These are phyloP conservation scores for Panagrolaimus sp. DNA, from an alignment of 1,140 invertebrate species.

Conservation along the genomic window DNA sequence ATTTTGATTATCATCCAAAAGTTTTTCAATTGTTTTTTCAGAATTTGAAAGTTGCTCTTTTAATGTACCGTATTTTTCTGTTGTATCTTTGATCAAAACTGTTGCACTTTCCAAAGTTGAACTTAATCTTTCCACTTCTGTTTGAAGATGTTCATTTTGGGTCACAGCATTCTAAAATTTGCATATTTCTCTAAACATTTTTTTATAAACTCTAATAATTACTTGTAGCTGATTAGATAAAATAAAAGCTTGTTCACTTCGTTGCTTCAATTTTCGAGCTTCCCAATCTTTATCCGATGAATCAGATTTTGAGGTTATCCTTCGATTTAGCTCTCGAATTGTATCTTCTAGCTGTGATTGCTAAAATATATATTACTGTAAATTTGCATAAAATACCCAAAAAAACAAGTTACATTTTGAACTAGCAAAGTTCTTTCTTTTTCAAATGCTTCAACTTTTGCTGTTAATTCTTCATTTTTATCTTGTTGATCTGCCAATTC, in stretches of 20 bases:
- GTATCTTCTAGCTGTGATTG: slow-evolving; percentile 54
- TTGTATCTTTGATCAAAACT: slow-evolving; percentile 46
- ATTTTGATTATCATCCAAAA: slow-evolving; percentile 34
- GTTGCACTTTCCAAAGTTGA: slow-evolving; percentile 52
- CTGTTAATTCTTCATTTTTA: slow-evolving; percentile 35
- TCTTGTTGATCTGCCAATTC: slow-evolving; percentile 54
- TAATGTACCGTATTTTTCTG: slow-evolving; percentile 37
- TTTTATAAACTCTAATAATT: slow-evolving; percentile 26
- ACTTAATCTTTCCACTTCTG: slow-evolving; percentile 45
- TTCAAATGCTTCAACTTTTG: slow-evolving; percentile 27
- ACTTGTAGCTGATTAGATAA: slow-evolving; percentile 49
- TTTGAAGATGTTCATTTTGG: slow-evolving; percentile 53
- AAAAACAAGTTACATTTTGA: slow-evolving; percentile 11
- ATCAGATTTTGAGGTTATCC: slow-evolving; percentile 45
- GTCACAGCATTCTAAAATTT: no score
- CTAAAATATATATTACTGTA: slow-evolving; percentile 32
- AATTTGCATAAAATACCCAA: background rate
- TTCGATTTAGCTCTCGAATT: slow-evolving; percentile 51
- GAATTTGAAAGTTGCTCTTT: slow-evolving; percentile 34
- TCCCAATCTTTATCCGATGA: slow-evolving; percentile 43
- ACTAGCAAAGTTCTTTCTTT: slow-evolving; percentile 26
- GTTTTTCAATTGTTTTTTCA: slow-evolving; percentile 32
- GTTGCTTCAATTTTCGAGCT: slow-evolving; percentile 46
- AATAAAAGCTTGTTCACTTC: slow-evolving; percentile 53
- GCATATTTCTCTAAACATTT: no score